phyloP scores from a whole-genome alignment of 2,113 vertebrate species.

The Todiramphus chloris region DNA sequence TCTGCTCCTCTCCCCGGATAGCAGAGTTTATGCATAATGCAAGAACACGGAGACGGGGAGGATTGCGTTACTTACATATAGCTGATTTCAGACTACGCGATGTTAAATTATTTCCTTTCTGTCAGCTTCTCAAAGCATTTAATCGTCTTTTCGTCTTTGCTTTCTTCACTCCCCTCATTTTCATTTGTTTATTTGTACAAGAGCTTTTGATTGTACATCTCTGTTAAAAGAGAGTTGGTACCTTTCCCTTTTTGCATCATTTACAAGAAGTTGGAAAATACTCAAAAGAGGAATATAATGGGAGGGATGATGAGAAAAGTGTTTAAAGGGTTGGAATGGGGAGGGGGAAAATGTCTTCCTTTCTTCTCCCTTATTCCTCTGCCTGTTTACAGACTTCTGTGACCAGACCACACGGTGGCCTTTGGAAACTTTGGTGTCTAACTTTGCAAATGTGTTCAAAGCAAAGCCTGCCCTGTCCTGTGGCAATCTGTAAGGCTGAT shows the following conservation, averaged over 20 bases:
- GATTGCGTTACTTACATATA: background rate
- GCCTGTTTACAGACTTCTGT: background rate
- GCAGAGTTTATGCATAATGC: constrained; percentile 17
- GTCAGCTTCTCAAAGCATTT: background rate
- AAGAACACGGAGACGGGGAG: background rate
- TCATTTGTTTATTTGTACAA: background rate
- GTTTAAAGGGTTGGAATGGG: background rate
- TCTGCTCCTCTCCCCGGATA: background rate
- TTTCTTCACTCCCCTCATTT: background rate
- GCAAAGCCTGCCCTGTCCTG: background rate
- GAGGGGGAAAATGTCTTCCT: background rate
- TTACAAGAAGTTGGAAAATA: background rate
- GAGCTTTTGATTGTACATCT: background rate
- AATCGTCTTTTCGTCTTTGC: background rate
- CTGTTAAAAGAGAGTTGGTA: background rate
- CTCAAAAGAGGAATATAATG: background rate
- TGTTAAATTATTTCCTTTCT: background rate
- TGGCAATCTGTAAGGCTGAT: background rate
- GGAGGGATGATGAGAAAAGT: background rate
- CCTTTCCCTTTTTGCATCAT: background rate
- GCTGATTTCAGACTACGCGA: background rate
- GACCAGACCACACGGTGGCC: background rate
- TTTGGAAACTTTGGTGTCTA: background rate
- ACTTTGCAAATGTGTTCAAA: background rate
- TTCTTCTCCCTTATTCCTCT: background rate